Evolutionary conservation across 2,888 invertebrate genomes (phyloP).

Genomic region (Drosophila subsilvestris): DNA sequence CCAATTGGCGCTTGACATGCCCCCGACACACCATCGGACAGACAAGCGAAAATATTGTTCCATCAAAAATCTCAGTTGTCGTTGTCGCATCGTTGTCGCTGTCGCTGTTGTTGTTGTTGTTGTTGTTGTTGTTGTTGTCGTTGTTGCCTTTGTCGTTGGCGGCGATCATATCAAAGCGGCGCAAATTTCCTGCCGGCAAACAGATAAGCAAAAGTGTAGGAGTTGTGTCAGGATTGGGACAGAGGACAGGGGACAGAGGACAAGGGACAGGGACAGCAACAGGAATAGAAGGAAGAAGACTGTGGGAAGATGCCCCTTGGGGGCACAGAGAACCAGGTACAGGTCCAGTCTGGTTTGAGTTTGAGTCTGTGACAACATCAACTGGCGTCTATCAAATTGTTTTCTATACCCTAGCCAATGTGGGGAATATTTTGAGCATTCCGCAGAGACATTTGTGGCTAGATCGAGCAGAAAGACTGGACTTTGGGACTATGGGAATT

Average conservation of each 20-base stretch:
- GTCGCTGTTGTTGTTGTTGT: not conserved
- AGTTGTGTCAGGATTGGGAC: constrained; percentile 34
- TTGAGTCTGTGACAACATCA: constrained; percentile 46
- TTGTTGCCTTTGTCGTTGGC: constrained; percentile 31
- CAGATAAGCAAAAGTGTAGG: constrained; percentile 65
- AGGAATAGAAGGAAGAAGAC: not conserved
- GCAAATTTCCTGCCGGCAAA: constrained; percentile 73
- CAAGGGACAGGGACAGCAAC: not conserved
- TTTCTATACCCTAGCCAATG: constrained; percentile 1
- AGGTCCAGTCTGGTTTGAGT: constrained; percentile 10
- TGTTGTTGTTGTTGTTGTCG: constrained; percentile 7
- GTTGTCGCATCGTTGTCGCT: constrained; percentile 24
- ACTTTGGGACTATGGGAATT: too few relatives aligned
- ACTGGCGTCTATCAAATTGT: constrained; percentile 67
- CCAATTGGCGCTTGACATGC: constrained; percentile 69
- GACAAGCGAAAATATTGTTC: constrained; percentile 71
- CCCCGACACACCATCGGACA: constrained; percentile 30
- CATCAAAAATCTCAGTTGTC: constrained; percentile 73
- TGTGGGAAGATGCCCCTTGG: constrained; percentile 6
- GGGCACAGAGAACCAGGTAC: constrained; percentile 23
- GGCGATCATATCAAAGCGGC: constrained; percentile 77
- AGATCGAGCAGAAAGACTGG: too few relatives aligned
- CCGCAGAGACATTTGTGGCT: not conserved
- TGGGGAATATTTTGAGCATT: not conserved
- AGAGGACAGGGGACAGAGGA: not conserved